Conservation (phyloP, 2,113 vertebrate genomes). For the Oriolus oriolus region DNA sequence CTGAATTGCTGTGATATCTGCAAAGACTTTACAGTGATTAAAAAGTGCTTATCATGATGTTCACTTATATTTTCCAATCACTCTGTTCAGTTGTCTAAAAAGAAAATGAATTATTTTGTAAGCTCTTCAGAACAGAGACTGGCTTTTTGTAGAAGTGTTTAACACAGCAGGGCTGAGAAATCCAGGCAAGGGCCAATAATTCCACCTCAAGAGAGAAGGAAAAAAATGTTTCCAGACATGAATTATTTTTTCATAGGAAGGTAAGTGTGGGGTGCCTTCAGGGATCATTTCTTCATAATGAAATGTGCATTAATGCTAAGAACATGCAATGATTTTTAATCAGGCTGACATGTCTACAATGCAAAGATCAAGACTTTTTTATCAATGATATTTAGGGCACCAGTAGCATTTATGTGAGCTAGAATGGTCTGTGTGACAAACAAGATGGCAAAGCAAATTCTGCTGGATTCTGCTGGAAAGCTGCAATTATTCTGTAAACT, state of each 20-base stretch:
- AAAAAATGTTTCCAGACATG: background rate
- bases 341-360: background rate
- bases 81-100: slow-evolving; percentile 13
- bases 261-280: background rate
- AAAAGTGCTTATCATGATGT: background rate
- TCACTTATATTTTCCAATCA: background rate
- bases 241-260: slow-evolving; percentile 3
- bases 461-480: slow-evolving; percentile 16
- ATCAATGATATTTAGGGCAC: background rate
- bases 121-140: background rate
- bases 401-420: background rate
- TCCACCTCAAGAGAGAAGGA: background rate
- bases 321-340: slow-evolving; percentile 12
- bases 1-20: background rate
- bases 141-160: background rate
- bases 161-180: background rate
- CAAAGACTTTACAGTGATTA: background rate
- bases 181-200: background rate
- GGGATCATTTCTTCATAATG: background rate
- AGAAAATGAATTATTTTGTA: background rate
- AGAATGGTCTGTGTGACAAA: background rate
- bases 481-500: slow-evolving; percentile 44
- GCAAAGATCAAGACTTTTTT: background rate
- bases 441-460: no score
- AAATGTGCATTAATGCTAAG: background rate